Base-by-base conservation (phyloP, 2,888 invertebrate species). In the Pherbina coryleti region DNA sequence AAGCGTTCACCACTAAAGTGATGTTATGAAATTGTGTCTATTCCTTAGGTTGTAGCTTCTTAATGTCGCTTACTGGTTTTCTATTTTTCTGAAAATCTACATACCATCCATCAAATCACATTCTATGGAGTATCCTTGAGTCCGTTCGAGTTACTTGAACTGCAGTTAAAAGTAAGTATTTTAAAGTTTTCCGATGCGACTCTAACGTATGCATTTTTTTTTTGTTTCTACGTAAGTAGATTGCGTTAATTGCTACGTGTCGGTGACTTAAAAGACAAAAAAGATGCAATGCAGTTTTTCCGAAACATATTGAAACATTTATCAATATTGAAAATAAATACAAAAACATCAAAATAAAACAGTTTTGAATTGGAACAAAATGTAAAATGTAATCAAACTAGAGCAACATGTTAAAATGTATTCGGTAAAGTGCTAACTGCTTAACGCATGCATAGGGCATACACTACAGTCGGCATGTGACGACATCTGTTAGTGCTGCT, bases 131-230 rank as follows among this genome's bases (percentile, higher is more conserved):
- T 25, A 34, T 51, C 82, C 82, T 82, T 82, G 82, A 82, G 80
- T 81, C 78, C 75, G 75, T 80, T 82, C 78, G 66, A 82, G 82
- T 82, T 82, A 80, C 75, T 82, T 82, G 82, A 82, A 82, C 82
- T 81, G 76, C 72, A 51, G 34, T 37, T n/a, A 31, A 31, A 70
- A n/a, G 11, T 60, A 53, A 37, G 14, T 57, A 57, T 19, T 60
- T 62, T 37, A 34, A 11, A 31, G 17, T 37, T 66, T 74, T 49
- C 51, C 37, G 44, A 55, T 22, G 64, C 31, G 3, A 31, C 31
- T 51, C 14, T 17, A 37, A 28, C 19, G 62, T 7, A 19, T 31
- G 9, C 19, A 11, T 37, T 66, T 3, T 75, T 25, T 17, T 17
- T 25, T 25, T 17, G 14, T 25, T 62, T 28, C 55, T 74, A 57